Evolutionary conservation across 1,140 invertebrate genomes (phyloP).

Genomic region (Pseudomyrmex gracilis): DNA sequence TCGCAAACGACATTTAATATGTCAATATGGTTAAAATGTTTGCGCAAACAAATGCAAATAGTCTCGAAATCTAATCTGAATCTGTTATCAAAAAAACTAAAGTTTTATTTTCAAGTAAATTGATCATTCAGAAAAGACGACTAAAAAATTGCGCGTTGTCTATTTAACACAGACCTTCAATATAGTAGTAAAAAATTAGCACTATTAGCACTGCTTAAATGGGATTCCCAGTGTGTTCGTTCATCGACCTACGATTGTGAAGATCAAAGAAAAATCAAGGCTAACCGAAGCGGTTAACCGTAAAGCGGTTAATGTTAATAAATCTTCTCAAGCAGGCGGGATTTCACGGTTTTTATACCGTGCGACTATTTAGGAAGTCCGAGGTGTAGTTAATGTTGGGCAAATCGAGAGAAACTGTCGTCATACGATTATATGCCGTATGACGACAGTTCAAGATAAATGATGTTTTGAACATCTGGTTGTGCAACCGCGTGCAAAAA

Average conservation of each 20-base stretch:
- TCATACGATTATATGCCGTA: conserved; percentile 8
- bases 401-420: neutral
- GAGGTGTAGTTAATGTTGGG: conserved; percentile 7
- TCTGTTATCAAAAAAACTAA: too few species aligned
- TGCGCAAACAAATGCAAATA: neutral
- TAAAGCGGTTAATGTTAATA: conserved; percentile 1
- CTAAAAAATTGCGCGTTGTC: neutral
- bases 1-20: neutral
- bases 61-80: too few species aligned
- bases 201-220: neutral
- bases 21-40: neutral
- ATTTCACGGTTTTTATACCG: conserved; percentile 37
- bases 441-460: conserved; percentile 10
- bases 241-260: conserved; percentile 42
- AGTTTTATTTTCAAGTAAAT: neutral
- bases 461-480: conserved; percentile 30
- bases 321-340: neutral
- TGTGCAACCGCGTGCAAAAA: conserved; percentile 10
- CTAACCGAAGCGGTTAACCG: too few species aligned
- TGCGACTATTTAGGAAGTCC: neutral
- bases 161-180: neutral
- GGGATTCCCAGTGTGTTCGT: conserved; percentile 33
- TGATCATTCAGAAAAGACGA: neutral
- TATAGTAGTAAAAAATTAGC: neutral
- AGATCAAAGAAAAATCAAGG: conserved; percentile 38